Evolutionary conservation across 2,888 invertebrate genomes (phyloP).

Genomic region (Acanthosepion esculentum): DNA sequence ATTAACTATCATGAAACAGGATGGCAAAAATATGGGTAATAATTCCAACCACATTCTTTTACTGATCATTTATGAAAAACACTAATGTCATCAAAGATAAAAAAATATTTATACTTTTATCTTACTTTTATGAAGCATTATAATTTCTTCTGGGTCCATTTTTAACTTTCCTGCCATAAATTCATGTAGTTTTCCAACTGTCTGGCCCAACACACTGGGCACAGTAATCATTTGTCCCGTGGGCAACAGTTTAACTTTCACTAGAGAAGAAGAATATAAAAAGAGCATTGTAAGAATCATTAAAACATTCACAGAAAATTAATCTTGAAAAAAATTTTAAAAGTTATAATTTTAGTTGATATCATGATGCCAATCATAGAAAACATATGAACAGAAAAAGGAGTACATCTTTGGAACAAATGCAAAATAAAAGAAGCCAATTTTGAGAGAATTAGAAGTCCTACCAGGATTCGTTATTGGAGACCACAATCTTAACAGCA

Average conservation of each 20-base stretch:
- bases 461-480: too few relatives aligned
- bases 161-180: conserved; percentile 73
- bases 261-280: conserved; percentile 60
- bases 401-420: too few relatives aligned
- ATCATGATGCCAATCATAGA: not conserved
- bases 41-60: not conserved
- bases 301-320: not conserved
- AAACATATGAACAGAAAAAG: too few relatives aligned
- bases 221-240: conserved; percentile 73
- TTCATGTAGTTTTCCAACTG: conserved; percentile 69
- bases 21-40: not conserved
- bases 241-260: conserved; percentile 74
- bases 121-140: conserved; percentile 73
- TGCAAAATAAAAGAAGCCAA: too few relatives aligned
- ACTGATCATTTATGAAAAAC: too few relatives aligned
- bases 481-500: too few relatives aligned
- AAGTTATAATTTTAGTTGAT: not conserved
- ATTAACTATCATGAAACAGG: too few relatives aligned
- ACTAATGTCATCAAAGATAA: not conserved
- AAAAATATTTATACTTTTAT: not conserved
- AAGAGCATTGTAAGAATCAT: not conserved
- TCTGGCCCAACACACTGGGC: conserved; percentile 71
- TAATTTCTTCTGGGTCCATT: conserved; percentile 68
- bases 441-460: too few relatives aligned
- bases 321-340: not conserved